Conservation (phyloP, 2,113 vertebrate genomes). For the Corapipo altera region DNA sequence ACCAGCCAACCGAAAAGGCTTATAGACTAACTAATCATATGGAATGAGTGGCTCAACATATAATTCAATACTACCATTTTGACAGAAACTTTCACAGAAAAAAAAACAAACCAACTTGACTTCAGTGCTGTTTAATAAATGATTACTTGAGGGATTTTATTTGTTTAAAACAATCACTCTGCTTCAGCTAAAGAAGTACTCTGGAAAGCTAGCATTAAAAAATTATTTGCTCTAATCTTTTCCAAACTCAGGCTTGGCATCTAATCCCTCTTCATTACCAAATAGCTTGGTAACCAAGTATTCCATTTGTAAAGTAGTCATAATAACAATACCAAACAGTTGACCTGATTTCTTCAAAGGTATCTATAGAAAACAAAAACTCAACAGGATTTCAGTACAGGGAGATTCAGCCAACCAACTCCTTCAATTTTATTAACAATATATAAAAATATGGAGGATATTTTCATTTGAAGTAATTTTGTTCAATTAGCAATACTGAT, state of each 20-base stretch:
- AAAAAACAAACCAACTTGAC: background rate
- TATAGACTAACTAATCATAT: background rate
- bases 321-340: background rate
- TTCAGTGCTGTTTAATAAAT: conserved; percentile 35
- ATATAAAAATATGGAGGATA: background rate
- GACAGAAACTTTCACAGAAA: background rate
- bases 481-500: background rate
- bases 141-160: conserved; percentile 28
- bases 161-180: conserved; percentile 23
- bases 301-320: background rate
- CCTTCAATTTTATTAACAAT: background rate
- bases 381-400: background rate
- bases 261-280: conserved; percentile 1
- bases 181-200: background rate
- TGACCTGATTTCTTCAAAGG: background rate
- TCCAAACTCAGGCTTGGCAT: background rate
- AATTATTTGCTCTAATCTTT: conserved; percentile 32
- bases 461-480: background rate
- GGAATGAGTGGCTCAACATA: background rate
- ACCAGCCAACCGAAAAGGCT: background rate
- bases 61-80: background rate
- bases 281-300: background rate
- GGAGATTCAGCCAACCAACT: background rate
- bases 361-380: background rate
- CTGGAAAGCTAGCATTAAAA: conserved; percentile 33